Conservation (phyloP, 1,140 invertebrate genomes). For the Trichomalopsis sarcophagae region DNA sequence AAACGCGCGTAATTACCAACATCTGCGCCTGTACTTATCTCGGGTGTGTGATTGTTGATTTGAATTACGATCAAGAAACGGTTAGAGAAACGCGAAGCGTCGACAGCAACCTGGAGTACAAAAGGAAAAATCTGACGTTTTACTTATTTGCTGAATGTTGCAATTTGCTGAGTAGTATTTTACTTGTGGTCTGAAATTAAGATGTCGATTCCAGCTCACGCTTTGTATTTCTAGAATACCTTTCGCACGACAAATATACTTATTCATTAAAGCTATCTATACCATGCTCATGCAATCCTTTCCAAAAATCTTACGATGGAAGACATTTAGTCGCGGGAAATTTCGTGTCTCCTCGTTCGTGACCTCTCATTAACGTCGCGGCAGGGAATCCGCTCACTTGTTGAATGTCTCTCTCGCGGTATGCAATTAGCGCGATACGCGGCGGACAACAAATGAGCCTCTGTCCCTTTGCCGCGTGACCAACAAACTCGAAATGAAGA, state of each 20-base stretch:
- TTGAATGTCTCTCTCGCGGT: background rate
- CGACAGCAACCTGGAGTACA: background rate
- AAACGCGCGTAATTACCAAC: background rate
- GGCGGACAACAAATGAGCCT: background rate
- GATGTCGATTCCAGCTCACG: too few relatives aligned
- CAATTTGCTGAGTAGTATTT: too few relatives aligned
- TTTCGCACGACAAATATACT: too few relatives aligned
- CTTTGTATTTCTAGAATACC: too few relatives aligned
- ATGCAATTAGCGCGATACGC: background rate
- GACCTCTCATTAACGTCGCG: background rate
- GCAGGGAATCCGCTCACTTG: background rate
- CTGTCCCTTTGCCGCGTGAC: background rate
- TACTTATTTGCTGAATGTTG: too few relatives aligned
- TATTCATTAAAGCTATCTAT: too few relatives aligned
- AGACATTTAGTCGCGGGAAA: background rate
- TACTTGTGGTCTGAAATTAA: too few relatives aligned
- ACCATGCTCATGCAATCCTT: too few relatives aligned
- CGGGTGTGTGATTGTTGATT: background rate
- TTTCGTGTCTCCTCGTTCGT: background rate
- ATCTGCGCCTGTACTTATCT: slow-evolving; percentile 1
- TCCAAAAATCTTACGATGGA: too few relatives aligned
- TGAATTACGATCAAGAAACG: background rate
- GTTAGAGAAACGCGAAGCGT: background rate
- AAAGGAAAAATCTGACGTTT: background rate
- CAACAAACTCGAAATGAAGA: background rate